Evolutionary conservation across 2,113 vertebrate species (phyloP).

Genomic region (Passer montanus): DNA sequence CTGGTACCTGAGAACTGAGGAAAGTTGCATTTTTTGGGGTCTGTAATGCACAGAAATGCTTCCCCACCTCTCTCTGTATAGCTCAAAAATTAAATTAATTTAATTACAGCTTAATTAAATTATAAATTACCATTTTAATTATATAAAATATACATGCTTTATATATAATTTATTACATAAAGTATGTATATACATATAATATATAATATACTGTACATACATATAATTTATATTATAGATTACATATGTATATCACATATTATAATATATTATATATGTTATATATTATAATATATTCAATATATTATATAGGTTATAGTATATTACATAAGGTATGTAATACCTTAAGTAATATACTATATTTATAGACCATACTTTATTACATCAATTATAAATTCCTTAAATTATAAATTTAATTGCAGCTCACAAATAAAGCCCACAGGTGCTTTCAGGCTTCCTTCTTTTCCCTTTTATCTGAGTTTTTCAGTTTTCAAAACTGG

Average conservation of each 20-base stretch:
- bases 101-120: neutral
- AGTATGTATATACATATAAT: too few relatives aligned
- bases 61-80: neutral
- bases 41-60: neutral
- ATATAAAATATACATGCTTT: neutral
- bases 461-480: neutral
- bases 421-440: neutral
- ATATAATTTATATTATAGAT: too few relatives aligned
- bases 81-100: neutral
- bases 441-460: neutral
- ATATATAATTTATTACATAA: neutral
- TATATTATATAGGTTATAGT: neutral
- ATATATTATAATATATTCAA: too few relatives aligned
- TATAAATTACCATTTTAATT: neutral
- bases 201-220: too few relatives aligned
- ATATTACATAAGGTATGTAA: neutral
- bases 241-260: too few relatives aligned
- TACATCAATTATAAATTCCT: neutral
- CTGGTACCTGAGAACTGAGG: neutral
- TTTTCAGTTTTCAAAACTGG: neutral
- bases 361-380: too few relatives aligned
- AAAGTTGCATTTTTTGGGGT: neutral
- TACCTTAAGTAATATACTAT: too few relatives aligned
- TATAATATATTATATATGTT: too few relatives aligned
- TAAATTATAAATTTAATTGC: neutral